phyloP scores from a whole-genome alignment of 2,888 invertebrate species.

The Leptinotarsa tumamoca region DNA sequence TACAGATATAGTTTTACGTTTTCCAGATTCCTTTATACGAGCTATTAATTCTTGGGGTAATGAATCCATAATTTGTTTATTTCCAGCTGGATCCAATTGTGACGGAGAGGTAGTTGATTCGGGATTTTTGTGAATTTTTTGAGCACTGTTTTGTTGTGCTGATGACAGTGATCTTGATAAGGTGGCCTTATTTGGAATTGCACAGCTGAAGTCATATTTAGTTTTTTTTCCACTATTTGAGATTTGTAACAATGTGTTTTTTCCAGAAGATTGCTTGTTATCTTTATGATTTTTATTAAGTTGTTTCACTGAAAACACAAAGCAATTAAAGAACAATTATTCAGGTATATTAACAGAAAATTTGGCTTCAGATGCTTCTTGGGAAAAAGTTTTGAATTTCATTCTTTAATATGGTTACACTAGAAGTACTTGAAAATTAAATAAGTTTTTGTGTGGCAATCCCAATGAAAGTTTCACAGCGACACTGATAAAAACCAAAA shows the following conservation, averaged over 20 bases:
- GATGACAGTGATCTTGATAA: neutral
- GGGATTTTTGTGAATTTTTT: constrained; percentile 12
- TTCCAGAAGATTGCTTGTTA: constrained; percentile 5
- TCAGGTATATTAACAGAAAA: neutral
- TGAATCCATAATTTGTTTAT: constrained; percentile 61
- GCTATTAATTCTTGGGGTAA: constrained; percentile 70
- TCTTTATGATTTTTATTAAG: neutral
- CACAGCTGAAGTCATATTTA: neutral
- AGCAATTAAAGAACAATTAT: neutral
- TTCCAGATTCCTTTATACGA: constrained; percentile 68
- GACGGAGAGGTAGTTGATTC: constrained; percentile 40
- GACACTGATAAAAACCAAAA: no score
- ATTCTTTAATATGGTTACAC: no score
- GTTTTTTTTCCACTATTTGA: neutral
- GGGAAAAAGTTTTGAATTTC: no score
- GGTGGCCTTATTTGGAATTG: neutral
- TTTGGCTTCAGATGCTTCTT: no score
- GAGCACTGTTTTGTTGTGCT: constrained; percentile 4
- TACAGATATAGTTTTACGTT: constrained; percentile 68
- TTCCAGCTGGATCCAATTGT: constrained; percentile 38
- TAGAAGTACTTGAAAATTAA: no score
- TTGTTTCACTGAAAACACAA: constrained; percentile 5
- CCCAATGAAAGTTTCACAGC: no score
- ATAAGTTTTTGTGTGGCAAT: no score
- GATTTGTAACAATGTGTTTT: neutral